Percentiles rank a stretch among this genome's conserved stretches.
Evolutionary conservation across 2,888 invertebrate species (phyloP).

Genomic region (Drosophila crucigera): DNA sequence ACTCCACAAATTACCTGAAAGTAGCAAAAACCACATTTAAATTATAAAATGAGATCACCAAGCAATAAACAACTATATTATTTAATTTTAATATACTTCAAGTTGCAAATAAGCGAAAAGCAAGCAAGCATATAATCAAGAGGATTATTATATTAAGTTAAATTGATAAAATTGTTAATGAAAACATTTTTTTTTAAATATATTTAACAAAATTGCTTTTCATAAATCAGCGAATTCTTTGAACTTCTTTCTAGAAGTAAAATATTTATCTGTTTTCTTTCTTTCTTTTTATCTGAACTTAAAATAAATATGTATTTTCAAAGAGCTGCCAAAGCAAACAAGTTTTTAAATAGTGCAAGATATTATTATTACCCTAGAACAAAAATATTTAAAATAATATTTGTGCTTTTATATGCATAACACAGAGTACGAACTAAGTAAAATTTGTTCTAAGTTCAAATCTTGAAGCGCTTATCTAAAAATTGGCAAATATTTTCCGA

Average conservation of each 20-base stretch:
- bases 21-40: background rate
- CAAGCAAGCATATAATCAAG: background rate
- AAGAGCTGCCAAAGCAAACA: too few relatives aligned
- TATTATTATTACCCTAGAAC: background rate
- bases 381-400: background rate
- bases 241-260: background rate
- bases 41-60: background rate
- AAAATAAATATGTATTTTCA: background rate
- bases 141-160: background rate
- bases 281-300: background rate
- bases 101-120: background rate
- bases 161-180: background rate
- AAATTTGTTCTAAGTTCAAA: background rate
- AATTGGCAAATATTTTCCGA: background rate
- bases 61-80: background rate
- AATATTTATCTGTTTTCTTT: background rate
- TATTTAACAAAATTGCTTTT: background rate
- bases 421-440: background rate
- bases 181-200: too few relatives aligned
- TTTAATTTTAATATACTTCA: background rate
- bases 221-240: background rate
- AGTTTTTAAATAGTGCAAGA: background rate
- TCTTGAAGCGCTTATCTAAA: background rate
- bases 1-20: constrained; percentile 7
- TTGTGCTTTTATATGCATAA: background rate